phyloP scores from a whole-genome alignment of 2,888 invertebrate species.

The Eristalis tenax region DNA sequence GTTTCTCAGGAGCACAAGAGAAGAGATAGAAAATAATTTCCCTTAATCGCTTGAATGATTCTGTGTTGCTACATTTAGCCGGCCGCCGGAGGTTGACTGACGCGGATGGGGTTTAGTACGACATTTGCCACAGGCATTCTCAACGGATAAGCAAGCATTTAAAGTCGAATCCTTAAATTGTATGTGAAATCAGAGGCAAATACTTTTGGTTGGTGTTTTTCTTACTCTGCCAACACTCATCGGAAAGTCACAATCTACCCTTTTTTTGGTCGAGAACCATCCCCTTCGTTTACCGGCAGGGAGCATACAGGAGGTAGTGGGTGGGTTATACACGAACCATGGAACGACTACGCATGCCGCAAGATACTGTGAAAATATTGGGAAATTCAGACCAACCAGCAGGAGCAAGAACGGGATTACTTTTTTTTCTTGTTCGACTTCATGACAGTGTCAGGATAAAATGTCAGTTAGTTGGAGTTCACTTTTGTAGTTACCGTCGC shows the following conservation, averaged over 20 bases:
- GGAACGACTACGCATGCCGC: constrained; percentile 35
- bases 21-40: constrained; percentile 23
- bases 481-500: constrained; percentile 56
- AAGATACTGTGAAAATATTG: constrained; percentile 29
- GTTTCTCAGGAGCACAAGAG: not conserved
- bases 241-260: constrained; percentile 12
- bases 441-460: constrained; percentile 66
- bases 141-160: constrained; percentile 47
- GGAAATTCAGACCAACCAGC: constrained; percentile 37
- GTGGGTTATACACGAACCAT: not conserved
- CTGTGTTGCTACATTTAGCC: constrained; percentile 21
- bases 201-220: not conserved
- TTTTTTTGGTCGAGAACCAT: not conserved
- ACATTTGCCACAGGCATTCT: constrained; percentile 34
- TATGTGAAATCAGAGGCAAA: constrained; percentile 49
- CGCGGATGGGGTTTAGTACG: constrained; percentile 24
- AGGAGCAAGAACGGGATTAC: constrained; percentile 49
- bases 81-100: constrained; percentile 45
- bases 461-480: constrained; percentile 66
- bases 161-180: constrained; percentile 63
- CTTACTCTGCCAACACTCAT: constrained; percentile 23
- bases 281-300: not conserved
- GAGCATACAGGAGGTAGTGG: not conserved
- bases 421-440: constrained; percentile 30
- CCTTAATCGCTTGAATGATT: constrained; percentile 45